These are phyloP conservation scores for Geotrypetes seraphini DNA, from an alignment of 2,797 vertebrate species.

Conservation along the genomic window DNA sequence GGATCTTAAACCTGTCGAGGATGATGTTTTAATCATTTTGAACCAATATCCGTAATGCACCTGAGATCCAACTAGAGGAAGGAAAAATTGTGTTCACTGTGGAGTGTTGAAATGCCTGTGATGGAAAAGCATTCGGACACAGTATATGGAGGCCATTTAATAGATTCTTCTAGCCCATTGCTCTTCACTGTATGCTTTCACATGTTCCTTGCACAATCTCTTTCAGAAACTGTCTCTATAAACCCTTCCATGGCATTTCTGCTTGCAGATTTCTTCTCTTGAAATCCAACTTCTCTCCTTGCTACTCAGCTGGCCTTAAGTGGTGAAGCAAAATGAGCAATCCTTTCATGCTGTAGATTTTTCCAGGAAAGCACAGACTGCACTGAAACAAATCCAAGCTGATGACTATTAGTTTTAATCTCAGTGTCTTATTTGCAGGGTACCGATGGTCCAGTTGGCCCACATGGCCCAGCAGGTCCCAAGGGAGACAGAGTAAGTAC, in stretches of 20 bases:
- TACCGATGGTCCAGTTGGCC: slow-evolving; percentile 79
- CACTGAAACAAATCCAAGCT: too few species aligned
- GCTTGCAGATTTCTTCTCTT: neutral
- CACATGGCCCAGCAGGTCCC: slow-evolving; percentile 87
- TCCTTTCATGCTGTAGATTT: too few species aligned
- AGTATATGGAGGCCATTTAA: neutral
- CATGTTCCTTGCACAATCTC: slow-evolving; percentile 1
- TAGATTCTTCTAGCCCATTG: neutral
- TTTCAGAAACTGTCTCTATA: neutral
- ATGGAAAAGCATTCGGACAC: neutral
- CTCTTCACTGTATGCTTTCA: neutral
- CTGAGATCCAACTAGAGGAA: too few species aligned
- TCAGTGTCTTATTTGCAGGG: slow-evolving; percentile 56
- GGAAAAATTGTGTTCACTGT: too few species aligned
- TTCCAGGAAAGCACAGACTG: too few species aligned
- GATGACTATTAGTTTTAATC: neutral
- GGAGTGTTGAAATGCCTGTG: too few species aligned
- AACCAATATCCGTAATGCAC: too few species aligned
- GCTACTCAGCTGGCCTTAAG: too few species aligned
- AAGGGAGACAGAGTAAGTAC: slow-evolving; percentile 92
- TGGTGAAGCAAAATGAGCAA: too few species aligned
- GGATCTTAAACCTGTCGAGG: too few species aligned
- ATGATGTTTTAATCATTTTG: too few species aligned
- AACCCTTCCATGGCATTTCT: neutral
- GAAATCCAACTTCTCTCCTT: too few species aligned